phyloP scores from a whole-genome alignment of 1,140 invertebrate genomes.

The Drosophila neocordata region DNA sequence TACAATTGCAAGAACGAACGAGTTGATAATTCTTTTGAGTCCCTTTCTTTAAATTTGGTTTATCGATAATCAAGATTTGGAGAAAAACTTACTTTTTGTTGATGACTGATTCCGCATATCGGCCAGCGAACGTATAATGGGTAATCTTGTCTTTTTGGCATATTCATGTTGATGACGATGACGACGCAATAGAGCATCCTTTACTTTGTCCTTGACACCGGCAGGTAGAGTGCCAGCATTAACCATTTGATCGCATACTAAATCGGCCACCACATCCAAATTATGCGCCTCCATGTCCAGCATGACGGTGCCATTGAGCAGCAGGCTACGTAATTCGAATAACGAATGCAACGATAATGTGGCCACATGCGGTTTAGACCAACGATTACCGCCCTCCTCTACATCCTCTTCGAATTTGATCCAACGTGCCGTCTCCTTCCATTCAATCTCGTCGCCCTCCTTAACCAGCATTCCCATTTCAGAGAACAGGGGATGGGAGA shows the following conservation, averaged over 20 bases:
- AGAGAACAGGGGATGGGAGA: constrained; percentile 95
- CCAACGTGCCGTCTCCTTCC: constrained; percentile 99
- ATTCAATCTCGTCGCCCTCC: constrained; percentile 94
- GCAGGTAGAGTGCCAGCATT: constrained; percentile 89
- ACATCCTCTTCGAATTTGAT: constrained; percentile 98
- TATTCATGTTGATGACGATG: constrained; percentile 98
- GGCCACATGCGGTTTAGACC: constrained; percentile 97
- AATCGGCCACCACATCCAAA: constrained; percentile 94
- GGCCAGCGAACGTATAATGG: constrained; percentile 96
- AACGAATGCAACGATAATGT: constrained; percentile 95
- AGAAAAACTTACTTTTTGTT: constrained; percentile 93
- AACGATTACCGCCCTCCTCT: constrained; percentile 96
- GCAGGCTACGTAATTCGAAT: constrained; percentile 93
- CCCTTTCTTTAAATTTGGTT: constrained; percentile 4
- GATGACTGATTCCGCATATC: constrained; percentile 98
- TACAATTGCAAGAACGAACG: constrained; percentile 52
- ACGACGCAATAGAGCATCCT: constrained; percentile 93
- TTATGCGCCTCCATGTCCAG: constrained; percentile 94
- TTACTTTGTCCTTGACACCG: constrained; percentile 91
- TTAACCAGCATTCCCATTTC: constrained; percentile 97
- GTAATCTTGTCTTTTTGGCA: constrained; percentile 91
- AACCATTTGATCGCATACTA: constrained; percentile 96
- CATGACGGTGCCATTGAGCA: constrained; percentile 95
- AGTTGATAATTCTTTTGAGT: constrained; percentile 53
- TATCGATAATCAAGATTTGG: not conserved